These are phyloP conservation scores for Cyclopterus lumpus DNA, from an alignment of 2,797 vertebrate genomes.

Conservation along the genomic window DNA sequence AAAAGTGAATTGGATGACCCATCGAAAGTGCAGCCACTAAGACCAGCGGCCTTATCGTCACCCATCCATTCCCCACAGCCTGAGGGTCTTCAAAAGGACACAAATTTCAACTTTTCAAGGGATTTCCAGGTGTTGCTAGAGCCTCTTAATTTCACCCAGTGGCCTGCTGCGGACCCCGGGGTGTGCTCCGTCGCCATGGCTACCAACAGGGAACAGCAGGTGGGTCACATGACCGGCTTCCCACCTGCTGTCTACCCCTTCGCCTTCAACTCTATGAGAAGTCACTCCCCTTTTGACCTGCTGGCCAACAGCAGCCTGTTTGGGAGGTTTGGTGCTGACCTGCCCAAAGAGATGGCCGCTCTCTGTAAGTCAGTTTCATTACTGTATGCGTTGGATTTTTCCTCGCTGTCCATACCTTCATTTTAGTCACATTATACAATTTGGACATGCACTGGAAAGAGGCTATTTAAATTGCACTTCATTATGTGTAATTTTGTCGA, in stretches of 20 bases:
- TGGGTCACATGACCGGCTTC: constrained; percentile 92
- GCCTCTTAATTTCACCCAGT: constrained; percentile 20
- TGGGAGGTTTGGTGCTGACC: constrained; percentile 90
- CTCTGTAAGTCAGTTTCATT: constrained; percentile 87
- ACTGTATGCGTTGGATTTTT: constrained; percentile 24
- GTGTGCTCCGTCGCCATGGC: constrained; percentile 84
- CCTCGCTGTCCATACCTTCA: constrained; percentile 41
- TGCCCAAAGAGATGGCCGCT: constrained; percentile 95
- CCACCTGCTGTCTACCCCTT: constrained; percentile 92
- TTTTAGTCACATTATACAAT: constrained; percentile 59
- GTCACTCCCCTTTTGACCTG: constrained; percentile 92
- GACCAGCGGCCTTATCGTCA: constrained; percentile 19
- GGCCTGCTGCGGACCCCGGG: constrained; percentile 67
- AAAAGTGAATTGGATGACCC: constrained; percentile 51
- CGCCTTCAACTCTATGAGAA: constrained; percentile 91
- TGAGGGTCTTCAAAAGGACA: constrained; percentile 42
- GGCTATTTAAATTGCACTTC: constrained; percentile 67
- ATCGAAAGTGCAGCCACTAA: constrained; percentile 45
- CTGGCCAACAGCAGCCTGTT: constrained; percentile 90
- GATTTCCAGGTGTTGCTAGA: constrained; percentile 55
- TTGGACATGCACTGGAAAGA: constrained; percentile 47
- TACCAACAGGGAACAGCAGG: constrained; percentile 91
- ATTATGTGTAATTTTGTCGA: constrained; percentile 77
- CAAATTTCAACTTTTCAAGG: constrained; percentile 35
- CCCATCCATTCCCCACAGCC: constrained; percentile 33